Evolutionary conservation across 2,888 invertebrate species (phyloP), one percentile per base, ranked within the genome.

Genomic region (Timandra comae): DNA sequence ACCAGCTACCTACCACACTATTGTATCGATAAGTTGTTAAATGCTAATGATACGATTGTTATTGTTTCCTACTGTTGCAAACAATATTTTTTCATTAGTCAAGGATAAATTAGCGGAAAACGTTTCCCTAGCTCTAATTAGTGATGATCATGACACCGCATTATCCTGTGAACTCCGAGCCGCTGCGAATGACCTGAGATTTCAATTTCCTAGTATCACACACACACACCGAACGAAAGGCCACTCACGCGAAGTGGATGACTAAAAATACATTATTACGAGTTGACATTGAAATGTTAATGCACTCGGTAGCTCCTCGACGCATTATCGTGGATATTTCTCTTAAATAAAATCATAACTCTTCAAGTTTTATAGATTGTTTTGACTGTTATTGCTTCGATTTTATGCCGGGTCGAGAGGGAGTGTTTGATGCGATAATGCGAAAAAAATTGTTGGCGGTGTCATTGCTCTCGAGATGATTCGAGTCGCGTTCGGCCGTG

Each of bases 271-370:
- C 58, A 48, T 60, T 59, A 81, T 81, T 80, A 68, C 75, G 69
- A 66, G 78, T 77, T 82, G 85, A 85, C 85, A 85, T 85, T 85
- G 85, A 84, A 80, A 80, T 79, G 84, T 84, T 82, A 82, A 77
- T 82, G 85, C 84, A 85, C 85, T 74, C 82, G 59, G 51, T 49
- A 56, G 55, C 58, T 68, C 66, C 62, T 30, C 56, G 63, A 61
- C 70, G 71, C 72, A 72, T 71, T 78, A 16, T 77, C 70, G 72
- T 73, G 75, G 62, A 68, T 70, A 71, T 67, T 66, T 63, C 57
- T 57, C 59, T 63, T 57, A 40, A 58, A 62, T 67, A 63, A 65
- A 65, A 64, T 60, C 53, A 49, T 54, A 49, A 42, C 45, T 56
- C 49, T 63, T 66, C 65, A 71, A 63, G 63, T 65, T 71, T 69